Percentiles rank a stretch among this genome's conserved stretches.
phyloP scores from a whole-genome alignment of 2,797 vertebrate genomes.

The Austrolebias charrua region DNA sequence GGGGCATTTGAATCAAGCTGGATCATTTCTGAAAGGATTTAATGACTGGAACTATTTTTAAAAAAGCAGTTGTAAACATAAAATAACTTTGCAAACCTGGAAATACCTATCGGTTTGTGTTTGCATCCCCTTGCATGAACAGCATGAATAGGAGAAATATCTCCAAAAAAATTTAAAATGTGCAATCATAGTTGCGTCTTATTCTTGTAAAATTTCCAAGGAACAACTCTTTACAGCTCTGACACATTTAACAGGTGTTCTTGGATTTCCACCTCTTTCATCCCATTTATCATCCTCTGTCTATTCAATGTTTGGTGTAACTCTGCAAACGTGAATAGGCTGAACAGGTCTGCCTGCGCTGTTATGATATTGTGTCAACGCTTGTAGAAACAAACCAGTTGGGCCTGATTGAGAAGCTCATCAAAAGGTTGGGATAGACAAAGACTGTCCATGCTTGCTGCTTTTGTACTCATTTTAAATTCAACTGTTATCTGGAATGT shows the following conservation, averaged over 20 bases:
- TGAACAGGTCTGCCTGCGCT: conserved; percentile 57
- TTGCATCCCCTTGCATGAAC: background rate
- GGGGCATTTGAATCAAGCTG: conserved; percentile 35
- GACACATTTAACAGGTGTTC: conserved; percentile 33
- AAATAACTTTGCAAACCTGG: conserved; percentile 28
- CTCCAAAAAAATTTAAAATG: conserved; percentile 3
- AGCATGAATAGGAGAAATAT: background rate
- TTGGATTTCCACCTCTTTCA: conserved; percentile 49
- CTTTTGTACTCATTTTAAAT: conserved; percentile 78
- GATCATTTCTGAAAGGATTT: conserved; percentile 38
- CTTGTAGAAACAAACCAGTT: conserved; percentile 71
- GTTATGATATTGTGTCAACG: conserved; percentile 65
- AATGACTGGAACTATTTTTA: conserved; percentile 44
- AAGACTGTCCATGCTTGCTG: conserved; percentile 61
- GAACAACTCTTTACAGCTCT: background rate
- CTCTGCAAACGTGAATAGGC: conserved; percentile 54
- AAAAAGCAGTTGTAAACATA: conserved; percentile 42
- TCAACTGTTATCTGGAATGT: conserved; percentile 84
- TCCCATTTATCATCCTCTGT: conserved; percentile 47
- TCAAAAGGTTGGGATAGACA: conserved; percentile 70
- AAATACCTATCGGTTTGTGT: conserved; percentile 1
- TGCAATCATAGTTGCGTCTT: background rate
- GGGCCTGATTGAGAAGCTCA: conserved; percentile 71
- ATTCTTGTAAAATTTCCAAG: background rate
- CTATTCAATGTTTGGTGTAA: conserved; percentile 59